Evolutionary conservation across 2,797 vertebrate genomes (phyloP), one percentile per base, ranked within the genome.

Genomic region (Pseudomugil gertrudae): DNA sequence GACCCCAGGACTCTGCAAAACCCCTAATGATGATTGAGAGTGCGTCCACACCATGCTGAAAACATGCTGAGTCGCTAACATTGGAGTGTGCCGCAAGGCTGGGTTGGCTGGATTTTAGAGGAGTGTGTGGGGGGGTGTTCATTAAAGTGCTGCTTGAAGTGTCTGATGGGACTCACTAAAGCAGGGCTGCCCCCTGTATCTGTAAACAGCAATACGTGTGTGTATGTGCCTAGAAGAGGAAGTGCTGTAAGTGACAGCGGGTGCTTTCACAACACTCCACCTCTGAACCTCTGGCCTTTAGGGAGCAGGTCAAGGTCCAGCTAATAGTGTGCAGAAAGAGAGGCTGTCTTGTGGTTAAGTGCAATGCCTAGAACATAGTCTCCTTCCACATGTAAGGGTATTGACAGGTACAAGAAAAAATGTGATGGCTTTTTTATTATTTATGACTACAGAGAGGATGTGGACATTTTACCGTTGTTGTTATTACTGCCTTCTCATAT

Each of bases 11-110:
- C 92, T 95, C 94, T 90, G 89, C 72, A 10, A 90, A 91, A 92
- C 93, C 93, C 84, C 87, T 94, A 93, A 94, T 88, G 92, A 93
- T 95, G 96, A 95, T 94, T 94, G 95, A 96, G 94, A 95, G 94
- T 80, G 86, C 81, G 90, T 94, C 95, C 93, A 90, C 85, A 86
- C 88, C 79, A 85, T 58, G 84, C 92, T 94, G 87, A 95, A 95
- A 93, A 95, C 94, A 90, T 91, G 92, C 94, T 93, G 94, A 95
- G 90, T 94, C 80, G 89, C 91, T 92, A 93, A 93, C 86, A 85
- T 89, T 85, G 90, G 80, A 86, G 76, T 82, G 88, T 85, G 87
- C 90, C 85, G 84, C 87, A 86, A 91, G 89, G 87, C 87, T 88
- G 81, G 84, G 89, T 81, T 76, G 81, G 84, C 75, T 47, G 60